These are phyloP conservation scores for Chalcis sispes DNA, from an alignment of 2,888 invertebrate genomes.

Conservation along the genomic window DNA sequence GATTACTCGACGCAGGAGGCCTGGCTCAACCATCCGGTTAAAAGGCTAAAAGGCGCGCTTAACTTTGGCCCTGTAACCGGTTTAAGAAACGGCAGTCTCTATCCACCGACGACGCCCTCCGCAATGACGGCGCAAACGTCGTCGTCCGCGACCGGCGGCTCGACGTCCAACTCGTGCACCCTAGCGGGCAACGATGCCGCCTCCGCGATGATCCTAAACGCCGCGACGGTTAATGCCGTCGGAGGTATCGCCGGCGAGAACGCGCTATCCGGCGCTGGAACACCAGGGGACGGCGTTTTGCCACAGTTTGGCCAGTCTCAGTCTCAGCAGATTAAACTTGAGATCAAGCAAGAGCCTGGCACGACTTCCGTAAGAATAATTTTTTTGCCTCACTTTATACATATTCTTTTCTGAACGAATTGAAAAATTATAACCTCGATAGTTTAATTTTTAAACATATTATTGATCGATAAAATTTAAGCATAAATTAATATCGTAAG, in stretches of 20 bases:
- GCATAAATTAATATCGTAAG: no score
- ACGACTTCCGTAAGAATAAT: conserved; percentile 69
- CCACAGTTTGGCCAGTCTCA: conserved; percentile 22
- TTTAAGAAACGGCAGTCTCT: conserved; percentile 57
- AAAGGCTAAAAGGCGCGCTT: conserved; percentile 82
- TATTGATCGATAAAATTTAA: no score
- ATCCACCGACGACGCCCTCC: conserved; percentile 52
- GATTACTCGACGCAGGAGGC: conserved; percentile 85
- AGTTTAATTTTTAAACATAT: no score
- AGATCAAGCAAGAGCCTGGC: conserved; percentile 83
- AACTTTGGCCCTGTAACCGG: conserved; percentile 59
- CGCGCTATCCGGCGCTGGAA: neutral
- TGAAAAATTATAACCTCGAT: no score
- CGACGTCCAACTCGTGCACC: no score
- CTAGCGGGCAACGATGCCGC: neutral
- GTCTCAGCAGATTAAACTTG: conserved; percentile 76
- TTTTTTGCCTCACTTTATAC: no score
- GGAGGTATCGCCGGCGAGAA: neutral
- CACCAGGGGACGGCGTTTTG: neutral
- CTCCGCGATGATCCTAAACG: neutral
- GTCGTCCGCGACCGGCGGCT: neutral
- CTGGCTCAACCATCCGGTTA: conserved; percentile 93
- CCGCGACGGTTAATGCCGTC: neutral
- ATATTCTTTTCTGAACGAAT: no score
- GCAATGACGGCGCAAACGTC: conserved; percentile 72